Base-by-base conservation (phyloP, 2,113 vertebrate species). In the Fulmarus glacialis region DNA sequence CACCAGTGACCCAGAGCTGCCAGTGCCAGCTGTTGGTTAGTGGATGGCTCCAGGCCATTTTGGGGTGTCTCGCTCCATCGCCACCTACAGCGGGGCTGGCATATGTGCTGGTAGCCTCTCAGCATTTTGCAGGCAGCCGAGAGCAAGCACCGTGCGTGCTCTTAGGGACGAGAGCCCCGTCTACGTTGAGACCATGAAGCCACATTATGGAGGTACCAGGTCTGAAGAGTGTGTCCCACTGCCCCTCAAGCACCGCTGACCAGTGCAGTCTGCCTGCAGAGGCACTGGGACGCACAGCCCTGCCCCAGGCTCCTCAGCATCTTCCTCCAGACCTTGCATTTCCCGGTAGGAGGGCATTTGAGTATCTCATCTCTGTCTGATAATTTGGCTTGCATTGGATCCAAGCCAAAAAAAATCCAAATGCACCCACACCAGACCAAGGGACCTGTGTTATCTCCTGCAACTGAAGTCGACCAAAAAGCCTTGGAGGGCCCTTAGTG, bases 191-290 rank as follows among this genome's bases (percentile, higher is more conserved):
- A 70, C 45, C 11, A 1, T 32, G n/a, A 83, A 63, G 55, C 45
- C 38, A 12, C 7, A 4, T 12, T 27, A 24, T 45, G 24, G 32
- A 67, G 29, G 15, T 62, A 11, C 13, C 4, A 1, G 13, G 9
- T 84, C 73, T 75, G 52, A 45, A 36, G n/a, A 32, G 7, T 4
- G 0, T 36, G 59, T 92, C 36, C 55, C 11, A 1, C 32, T 15
- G 7, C 52, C 36, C 36, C 18, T 29, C 6, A 9, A 36, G 62
- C 74, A 14, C 30, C 0, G 0, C 71, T 83, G 40, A 36, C 48
- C 0, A 0, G 17, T 38, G 34, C 52, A 56, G 24, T 48, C 12
- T 11, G 16, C 45, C 27, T 0, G 0, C 34, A 15, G 1, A 9
- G 40, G 34, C 8, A 1, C 43, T 89, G 53, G 48, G 34, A 30